Conservation (phyloP, 1,140 invertebrate species). For the Belonocnema kinseyi region DNA sequence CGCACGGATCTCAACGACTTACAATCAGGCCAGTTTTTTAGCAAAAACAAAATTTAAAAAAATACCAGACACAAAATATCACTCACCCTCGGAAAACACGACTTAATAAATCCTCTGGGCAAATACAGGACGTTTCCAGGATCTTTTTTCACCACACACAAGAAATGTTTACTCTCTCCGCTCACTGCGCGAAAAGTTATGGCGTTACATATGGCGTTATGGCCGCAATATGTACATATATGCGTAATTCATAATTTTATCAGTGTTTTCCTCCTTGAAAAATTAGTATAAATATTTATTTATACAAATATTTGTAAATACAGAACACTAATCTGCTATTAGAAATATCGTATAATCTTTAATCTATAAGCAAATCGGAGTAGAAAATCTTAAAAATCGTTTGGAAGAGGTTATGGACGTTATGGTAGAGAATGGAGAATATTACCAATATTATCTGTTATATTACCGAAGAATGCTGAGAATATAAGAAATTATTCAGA, state of each 20-base stretch:
- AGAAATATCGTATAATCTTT: too few species aligned
- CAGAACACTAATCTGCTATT: too few species aligned
- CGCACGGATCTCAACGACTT: neutral
- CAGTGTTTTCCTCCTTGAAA: neutral
- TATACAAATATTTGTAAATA: too few species aligned
- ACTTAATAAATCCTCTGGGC: neutral
- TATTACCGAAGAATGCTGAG: too few species aligned
- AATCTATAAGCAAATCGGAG: too few species aligned
- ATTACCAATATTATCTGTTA: too few species aligned
- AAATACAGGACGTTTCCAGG: neutral
- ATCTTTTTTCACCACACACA: slow-evolving; percentile 8
- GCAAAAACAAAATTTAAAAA: neutral
- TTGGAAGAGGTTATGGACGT: too few species aligned
- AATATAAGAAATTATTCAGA: too few species aligned
- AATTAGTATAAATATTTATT: too few species aligned
- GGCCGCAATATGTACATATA: slow-evolving; percentile 1
- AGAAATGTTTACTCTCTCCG: slow-evolving; percentile 1
- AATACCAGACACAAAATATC: neutral
- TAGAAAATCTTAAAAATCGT: too few species aligned
- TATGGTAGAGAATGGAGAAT: too few species aligned
- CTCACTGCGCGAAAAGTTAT: neutral
- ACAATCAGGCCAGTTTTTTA: neutral
- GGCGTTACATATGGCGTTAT: slow-evolving; percentile 14
- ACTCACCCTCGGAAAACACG: neutral
- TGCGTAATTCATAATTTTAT: neutral